These are phyloP conservation scores for Anastatus disparis DNA, from an alignment of 1,140 invertebrate species.

Conservation along the genomic window DNA sequence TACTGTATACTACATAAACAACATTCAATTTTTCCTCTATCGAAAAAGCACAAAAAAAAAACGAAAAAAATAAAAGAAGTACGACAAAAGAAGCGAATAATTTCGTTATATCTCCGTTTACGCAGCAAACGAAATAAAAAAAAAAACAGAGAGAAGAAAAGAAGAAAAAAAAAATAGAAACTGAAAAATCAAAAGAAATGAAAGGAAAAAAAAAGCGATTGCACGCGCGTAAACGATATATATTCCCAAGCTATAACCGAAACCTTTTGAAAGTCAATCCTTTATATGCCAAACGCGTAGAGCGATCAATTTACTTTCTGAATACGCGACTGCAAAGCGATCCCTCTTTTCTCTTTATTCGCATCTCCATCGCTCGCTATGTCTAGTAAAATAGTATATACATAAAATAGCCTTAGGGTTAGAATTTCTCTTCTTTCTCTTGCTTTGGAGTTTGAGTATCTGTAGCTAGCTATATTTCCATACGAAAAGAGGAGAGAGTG, in stretches of 20 bases:
- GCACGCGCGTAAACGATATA: not conserved
- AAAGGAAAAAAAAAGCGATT: slow-evolving; percentile 1
- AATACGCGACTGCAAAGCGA: slow-evolving; percentile 26
- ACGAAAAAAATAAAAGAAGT: not conserved
- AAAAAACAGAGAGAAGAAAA: not conserved
- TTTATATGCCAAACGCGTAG: slow-evolving; percentile 24
- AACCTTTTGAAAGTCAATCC: slow-evolving; percentile 31
- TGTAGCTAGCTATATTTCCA: not conserved
- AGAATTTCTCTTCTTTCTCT: not conserved
- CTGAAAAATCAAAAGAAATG: not conserved
- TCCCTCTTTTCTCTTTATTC: slow-evolving; percentile 3
- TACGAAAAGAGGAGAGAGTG: not conserved
- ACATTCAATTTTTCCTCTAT: too few relatives aligned
- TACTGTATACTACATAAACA: not conserved
- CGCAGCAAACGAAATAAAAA: too few relatives aligned
- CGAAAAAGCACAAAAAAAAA: too few relatives aligned
- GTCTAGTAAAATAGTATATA: too few relatives aligned
- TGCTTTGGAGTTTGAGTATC: too few relatives aligned
- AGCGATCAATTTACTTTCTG: slow-evolving; percentile 29
- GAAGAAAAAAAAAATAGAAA: not conserved
- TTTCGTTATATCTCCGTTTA: not conserved
- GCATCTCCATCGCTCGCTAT: not conserved
- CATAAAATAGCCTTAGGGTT: too few relatives aligned
- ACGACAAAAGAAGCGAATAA: not conserved
- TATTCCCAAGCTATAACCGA: too few relatives aligned